A percentile compares a stretch with the other conserved stretches of the same genome.
Conservation (phyloP, 2,113 vertebrate species). For the Calcarius ornatus region DNA sequence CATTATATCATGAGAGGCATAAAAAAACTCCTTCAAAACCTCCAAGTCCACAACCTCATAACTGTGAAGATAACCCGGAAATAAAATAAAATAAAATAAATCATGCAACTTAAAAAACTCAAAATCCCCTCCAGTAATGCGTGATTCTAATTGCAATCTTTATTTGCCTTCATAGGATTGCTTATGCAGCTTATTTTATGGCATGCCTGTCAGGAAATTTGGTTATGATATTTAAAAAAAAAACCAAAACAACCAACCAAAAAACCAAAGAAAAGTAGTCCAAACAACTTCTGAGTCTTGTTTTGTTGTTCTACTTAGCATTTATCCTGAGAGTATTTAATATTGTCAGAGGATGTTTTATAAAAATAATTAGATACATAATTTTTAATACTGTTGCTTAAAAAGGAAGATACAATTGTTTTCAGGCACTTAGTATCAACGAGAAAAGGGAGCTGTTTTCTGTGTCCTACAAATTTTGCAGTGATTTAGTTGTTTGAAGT, state of each 20-base stretch:
- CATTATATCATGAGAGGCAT: not conserved
- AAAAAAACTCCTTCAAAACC: not conserved
- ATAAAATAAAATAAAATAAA: not conserved
- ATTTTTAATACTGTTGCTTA: not conserved
- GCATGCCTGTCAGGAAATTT: not conserved
- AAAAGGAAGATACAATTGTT: not conserved
- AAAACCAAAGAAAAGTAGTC: not conserved
- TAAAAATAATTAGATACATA: not conserved
- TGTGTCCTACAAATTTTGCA: not conserved
- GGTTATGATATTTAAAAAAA: not conserved
- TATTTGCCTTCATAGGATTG: not conserved
- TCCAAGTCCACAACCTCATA: not conserved
- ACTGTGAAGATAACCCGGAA: not conserved
- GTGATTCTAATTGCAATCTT: not conserved
- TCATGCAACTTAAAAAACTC: not conserved
- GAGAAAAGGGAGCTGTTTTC: not conserved
- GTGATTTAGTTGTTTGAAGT: conserved; percentile 3
- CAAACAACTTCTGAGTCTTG: not conserved
- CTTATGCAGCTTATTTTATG: not conserved
- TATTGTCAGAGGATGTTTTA: not conserved
- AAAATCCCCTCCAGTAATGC: not conserved
- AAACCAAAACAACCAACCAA: not conserved
- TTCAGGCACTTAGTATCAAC: not conserved
- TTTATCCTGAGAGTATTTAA: not conserved
- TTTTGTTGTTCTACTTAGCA: not conserved